Evolutionary conservation across 2,113 vertebrate genomes (phyloP), one percentile per base, ranked within the genome.

Genomic region (Actenoides lindsayi): DNA sequence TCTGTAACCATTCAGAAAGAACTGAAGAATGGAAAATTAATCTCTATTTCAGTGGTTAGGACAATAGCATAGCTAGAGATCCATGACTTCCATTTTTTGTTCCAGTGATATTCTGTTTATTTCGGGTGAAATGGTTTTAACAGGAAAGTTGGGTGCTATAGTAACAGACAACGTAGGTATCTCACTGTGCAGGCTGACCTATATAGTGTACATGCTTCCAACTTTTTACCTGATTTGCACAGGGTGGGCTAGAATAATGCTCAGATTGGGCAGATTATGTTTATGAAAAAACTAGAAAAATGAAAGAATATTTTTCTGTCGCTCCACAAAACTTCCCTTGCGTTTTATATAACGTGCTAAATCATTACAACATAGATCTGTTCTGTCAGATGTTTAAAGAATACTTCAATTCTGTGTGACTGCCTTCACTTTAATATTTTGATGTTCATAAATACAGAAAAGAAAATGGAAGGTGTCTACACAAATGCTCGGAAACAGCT

Each of bases 401-500:
- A 21, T 30, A 41, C 10, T 39, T 77, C 25, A 44, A 35, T 69
- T 77, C 44, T 60, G 2, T 68, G 35, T 54, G 53, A 64, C 67
- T 82, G 56, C 39, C 24, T 64, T 78, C 57, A 64, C 60, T 84
- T 94, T 16, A 84, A 57, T 71, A 25, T 63, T 92, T 79, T 88
- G 17, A n/a, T 94, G 64, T 78, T 93, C 54, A 28, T 42, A 60
- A 90, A 73, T 96, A 44, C 95, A 99, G 99, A 99, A 93, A 99
- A 98, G 95, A 99, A 98, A 84, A 73, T 91, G 71, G 99, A 99
- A 91, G 99, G 98, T 63, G 97, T 99, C 74, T 99, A 99, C 96
- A 99, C 99, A 75, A 99, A 99, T 59, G 99, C 99, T 48, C 98
- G 99, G 76, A 99, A 99, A 83, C 99, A 99, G 94, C 98, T 99